Base-by-base conservation (phyloP, 2,113 vertebrate genomes). In the Psittacara wagleri region DNA sequence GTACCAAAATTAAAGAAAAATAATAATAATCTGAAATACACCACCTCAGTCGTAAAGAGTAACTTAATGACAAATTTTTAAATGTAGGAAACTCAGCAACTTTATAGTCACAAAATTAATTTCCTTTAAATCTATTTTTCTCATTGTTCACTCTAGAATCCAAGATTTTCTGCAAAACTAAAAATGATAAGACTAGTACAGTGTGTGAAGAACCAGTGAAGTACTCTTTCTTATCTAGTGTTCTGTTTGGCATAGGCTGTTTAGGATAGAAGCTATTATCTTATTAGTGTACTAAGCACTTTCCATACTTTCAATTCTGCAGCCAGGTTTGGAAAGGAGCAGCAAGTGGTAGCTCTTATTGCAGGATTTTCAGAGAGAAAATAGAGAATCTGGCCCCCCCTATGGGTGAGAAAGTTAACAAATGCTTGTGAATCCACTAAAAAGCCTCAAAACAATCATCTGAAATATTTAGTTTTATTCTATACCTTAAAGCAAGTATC, bases 351-450 rank as follows among this genome's bases (percentile, higher is more conserved):
- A 82, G 77, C 29, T 94, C 35, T 25, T 57, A 4, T 24, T 39
- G 62, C 66, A 86, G 67, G 67, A 64, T 82, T 91, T 95, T 90
- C 79, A 90, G 83, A 67, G 54, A 29, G 41, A 84, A 94, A 74
- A n/a, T 28, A 89, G 43, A 61, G 77, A 94, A 82, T 97, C 57
- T 96, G 89, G 84, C 94, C 89, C 95, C 93, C 94, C 74, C 94
- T 96, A 66, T 68, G 57, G 94, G 91, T 83, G 91, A 95, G 43
- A 48, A 91, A n/a, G 5, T 48, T 49, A 61, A 83, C 4, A 23
- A 13, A 9, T 25, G 27, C 61, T 83, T 55, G 13, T 27, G 80
- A 86, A 69, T 44, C 10, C 46, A 39, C 54, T 48, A 39, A 75
- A 91, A 88, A 74, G 3, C 37, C 37, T 67, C 33, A 51, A 84